Evolutionary conservation across 2,888 invertebrate species (phyloP), one percentile per base, ranked within the genome.

Genomic region (Nemotelus pantherinus): DNA sequence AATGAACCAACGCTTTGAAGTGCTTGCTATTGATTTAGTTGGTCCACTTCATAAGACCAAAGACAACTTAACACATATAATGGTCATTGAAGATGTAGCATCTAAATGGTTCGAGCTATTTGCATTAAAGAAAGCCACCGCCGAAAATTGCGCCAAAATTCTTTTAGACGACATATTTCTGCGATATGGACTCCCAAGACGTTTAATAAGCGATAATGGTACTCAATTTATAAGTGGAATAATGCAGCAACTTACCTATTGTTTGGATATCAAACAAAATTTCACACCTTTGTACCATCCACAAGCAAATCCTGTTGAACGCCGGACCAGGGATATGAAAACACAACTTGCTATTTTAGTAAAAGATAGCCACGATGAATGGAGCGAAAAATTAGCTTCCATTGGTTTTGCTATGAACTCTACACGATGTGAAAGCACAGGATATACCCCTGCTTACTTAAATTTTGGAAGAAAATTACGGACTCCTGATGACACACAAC

Each of bases 21-120:
- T 25, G 25, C 25, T 25, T 25, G 25, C 25, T 25, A 25, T 25
- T 25, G 25, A 25, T 25, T 25, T 25, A 25, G 25, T 1, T 44
- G 83, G 83, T 3, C 83, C 82, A 1, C 77, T 84, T 3, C 80
- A 77, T 4, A 79, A 45, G 9, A 80, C 10, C 68, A 7, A 9
- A 6, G 60, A 68, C 6, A 81, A 78, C 0, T 76, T 81, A 41
- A 81, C 65, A 63, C 82, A 83, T 82, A 81, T 84, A 3, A 60
- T 83, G 0, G 80, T 82, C n/a, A 7, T 43, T 5, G 79, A 25
- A 25, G 25, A 25, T 25, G 25, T 25, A 25, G 25, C 25, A 25
- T 25, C 25, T 25, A 25, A 25, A 25, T 25, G 25, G 25, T 25
- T 25, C 25, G 1, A 25, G 25, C 25, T 25, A 1, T 25, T 25